Percentiles rank a stretch among this genome's conserved stretches.
These are phyloP conservation scores for Neoniphon sammara DNA, from an alignment of 2,797 vertebrate genomes.

Conservation along the genomic window DNA sequence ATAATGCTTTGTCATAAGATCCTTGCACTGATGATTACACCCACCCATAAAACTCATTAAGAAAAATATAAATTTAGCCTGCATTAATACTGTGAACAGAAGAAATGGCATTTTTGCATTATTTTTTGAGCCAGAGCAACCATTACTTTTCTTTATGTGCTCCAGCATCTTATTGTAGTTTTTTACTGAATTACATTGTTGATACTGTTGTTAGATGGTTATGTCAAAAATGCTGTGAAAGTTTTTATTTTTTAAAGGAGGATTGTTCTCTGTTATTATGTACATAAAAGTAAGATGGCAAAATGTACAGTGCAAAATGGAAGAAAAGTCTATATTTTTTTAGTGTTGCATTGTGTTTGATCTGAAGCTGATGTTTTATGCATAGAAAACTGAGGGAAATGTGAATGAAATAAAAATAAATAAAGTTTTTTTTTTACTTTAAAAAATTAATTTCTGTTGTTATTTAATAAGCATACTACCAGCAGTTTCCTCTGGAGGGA, in stretches of 20 bases:
- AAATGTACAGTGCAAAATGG: background rate
- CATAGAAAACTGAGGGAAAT: no score
- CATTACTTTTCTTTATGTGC: background rate
- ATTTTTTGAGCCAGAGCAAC: background rate
- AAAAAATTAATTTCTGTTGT: background rate
- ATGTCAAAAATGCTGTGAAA: background rate
- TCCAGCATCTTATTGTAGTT: background rate
- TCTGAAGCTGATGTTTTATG: no score
- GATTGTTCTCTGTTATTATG: background rate
- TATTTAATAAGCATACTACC: slow-evolving; percentile 24
- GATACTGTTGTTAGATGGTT: background rate
- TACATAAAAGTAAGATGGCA: background rate
- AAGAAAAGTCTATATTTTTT: background rate
- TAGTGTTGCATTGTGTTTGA: background rate
- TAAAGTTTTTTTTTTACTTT: no score
- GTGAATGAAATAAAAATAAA: no score
- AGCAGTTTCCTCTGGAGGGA: slow-evolving; percentile 63
- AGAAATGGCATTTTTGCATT: background rate
- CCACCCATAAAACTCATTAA: background rate
- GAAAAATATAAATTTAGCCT: slow-evolving; percentile 1
- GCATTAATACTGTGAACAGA: background rate
- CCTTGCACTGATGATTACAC: background rate
- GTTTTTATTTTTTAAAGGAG: background rate
- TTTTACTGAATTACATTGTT: slow-evolving; percentile 7
- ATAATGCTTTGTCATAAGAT: background rate